Percentiles rank a stretch among this genome's conserved stretches.
Conservation (phyloP, 2,113 vertebrate species). For the Callospermophilus lateralis region DNA sequence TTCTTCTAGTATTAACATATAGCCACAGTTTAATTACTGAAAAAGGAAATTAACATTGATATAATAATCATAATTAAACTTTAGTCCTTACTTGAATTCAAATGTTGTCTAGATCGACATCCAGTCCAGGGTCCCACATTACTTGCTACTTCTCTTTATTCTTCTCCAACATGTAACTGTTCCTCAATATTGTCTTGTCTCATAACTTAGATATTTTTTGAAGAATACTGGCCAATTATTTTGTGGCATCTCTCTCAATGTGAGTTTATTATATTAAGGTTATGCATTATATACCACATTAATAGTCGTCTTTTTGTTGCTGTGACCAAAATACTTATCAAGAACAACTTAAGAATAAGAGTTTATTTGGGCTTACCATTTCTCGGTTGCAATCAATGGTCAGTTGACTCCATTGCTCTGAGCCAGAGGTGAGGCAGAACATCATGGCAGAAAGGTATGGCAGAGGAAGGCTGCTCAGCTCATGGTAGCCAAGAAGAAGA, state of each 20-base stretch:
- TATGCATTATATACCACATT: not conserved
- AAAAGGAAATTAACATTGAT: not conserved
- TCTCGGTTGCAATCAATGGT: no score
- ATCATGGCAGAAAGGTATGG: no score
- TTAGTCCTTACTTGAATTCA: not conserved
- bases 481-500: no score
- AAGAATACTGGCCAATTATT: not conserved
- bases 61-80: not conserved
- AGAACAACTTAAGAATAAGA: no score
- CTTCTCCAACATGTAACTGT: not conserved
- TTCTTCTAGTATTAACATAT: conserved; percentile 12
- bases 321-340: no score
- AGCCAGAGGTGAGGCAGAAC: no score
- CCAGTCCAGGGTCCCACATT: not conserved
- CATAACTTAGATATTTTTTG: not conserved
- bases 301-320: no score
- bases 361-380: no score
- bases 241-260: not conserved
- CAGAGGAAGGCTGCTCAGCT: no score
- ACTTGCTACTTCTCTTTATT: not conserved
- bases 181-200: not conserved
- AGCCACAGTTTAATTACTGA: not conserved
- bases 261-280: not conserved
- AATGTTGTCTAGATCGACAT: not conserved
- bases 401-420: no score